These are phyloP conservation scores for Philypnodon macrostomus DNA, from an alignment of 2,797 vertebrate species.

Conservation along the genomic window DNA sequence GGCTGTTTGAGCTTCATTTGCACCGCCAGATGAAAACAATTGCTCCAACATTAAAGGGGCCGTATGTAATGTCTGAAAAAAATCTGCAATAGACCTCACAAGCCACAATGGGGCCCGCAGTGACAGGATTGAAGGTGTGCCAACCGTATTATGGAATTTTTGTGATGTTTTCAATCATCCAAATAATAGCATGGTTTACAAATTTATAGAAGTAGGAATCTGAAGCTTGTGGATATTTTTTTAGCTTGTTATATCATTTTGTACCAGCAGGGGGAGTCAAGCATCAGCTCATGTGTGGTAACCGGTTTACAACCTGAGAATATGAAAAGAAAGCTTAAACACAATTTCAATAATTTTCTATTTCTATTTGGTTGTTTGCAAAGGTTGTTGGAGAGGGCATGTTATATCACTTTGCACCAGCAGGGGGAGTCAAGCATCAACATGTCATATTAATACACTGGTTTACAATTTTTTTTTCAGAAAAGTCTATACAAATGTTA, in stretches of 20 bases:
- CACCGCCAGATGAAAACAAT: conserved; percentile 38
- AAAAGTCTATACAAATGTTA: too few species aligned
- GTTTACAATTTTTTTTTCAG: too few species aligned
- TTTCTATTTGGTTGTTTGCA: not conserved
- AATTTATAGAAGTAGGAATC: not conserved
- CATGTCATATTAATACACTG: too few species aligned
- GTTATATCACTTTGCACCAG: not conserved
- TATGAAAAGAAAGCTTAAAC: conserved; percentile 2
- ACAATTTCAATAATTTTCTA: not conserved
- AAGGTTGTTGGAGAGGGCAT: not conserved
- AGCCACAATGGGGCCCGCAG: too few species aligned
- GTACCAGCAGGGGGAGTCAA: too few species aligned
- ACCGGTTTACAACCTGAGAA: too few species aligned
- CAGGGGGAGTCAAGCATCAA: not conserved
- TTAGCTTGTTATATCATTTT: too few species aligned
- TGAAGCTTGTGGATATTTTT: too few species aligned
- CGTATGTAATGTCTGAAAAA: conserved; percentile 3
- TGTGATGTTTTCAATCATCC: too few species aligned
- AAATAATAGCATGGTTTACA: not conserved
- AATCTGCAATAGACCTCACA: not conserved
- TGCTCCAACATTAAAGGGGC: conserved; percentile 32
- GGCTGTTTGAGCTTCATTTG: conserved; percentile 35
- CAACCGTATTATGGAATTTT: not conserved
- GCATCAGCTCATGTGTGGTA: too few species aligned
- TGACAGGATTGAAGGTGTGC: not conserved